phyloP scores from a whole-genome alignment of 2,888 invertebrate species.

The Nasonia oneida region DNA sequence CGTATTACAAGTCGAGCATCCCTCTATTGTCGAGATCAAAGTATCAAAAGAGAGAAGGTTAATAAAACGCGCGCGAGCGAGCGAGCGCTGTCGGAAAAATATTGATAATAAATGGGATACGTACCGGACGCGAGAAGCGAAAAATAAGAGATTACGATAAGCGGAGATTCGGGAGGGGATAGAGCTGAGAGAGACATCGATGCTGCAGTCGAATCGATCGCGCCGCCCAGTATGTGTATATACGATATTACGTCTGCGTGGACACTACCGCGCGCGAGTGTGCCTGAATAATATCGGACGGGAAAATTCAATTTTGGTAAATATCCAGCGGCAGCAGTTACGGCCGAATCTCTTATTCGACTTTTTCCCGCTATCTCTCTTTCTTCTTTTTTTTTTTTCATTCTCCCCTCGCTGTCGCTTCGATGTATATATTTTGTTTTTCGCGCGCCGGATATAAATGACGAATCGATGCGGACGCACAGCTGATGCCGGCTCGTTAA shows the following conservation, averaged over 20 bases:
- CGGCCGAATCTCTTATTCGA: conserved; percentile 63
- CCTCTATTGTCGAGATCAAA: background rate
- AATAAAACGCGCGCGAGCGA: conserved; percentile 42
- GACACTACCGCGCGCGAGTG: conserved; percentile 51
- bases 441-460: background rate
- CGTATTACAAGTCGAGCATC: conserved; percentile 9
- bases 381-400: conserved; percentile 12
- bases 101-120: too few species aligned
- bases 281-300: conserved; percentile 63
- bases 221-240: background rate
- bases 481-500: background rate
- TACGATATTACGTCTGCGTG: conserved; percentile 55
- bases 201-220: conserved; percentile 48
- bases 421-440: background rate
- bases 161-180: conserved; percentile 3
- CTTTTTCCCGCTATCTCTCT: background rate
- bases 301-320: conserved; percentile 72
- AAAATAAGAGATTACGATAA: conserved; percentile 56
- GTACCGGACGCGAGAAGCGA: background rate
- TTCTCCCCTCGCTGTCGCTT: background rate
- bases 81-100: too few species aligned
- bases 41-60: conserved; percentile 32
- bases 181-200: conserved; percentile 11
- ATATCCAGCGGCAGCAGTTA: conserved; percentile 66
- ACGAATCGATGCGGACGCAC: background rate